Base-by-base conservation (phyloP, 2,113 vertebrate genomes). In the Etia nguti region DNA sequence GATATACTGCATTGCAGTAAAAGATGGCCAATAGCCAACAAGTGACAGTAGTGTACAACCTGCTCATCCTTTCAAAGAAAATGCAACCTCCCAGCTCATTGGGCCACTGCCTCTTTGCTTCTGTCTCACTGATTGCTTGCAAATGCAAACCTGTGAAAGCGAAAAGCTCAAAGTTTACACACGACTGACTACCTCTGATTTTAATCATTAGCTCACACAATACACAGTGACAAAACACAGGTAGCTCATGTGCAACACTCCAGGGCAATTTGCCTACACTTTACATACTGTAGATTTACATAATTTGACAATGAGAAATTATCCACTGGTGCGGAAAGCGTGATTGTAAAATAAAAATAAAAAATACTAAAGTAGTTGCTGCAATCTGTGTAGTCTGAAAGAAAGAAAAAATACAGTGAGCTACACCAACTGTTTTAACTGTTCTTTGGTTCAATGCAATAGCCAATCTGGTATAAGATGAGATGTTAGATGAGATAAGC, bases 1-100 rank as follows among this genome's bases (percentile, higher is more conserved):
- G 82, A 94, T 81, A 18, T 75, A 80, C 92, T 93, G 93, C 92
- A 95, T 60, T 94, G 94, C 94, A 93, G 94, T 90, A 87, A 90
- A 87, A 60, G 68, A 90, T 91, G 89, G 88, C 90, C 91, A 77
- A 85, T 88, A 68, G 89, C 90, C 94, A 93, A 75, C 75, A 82
- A 89, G 87, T 90, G 91, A 90, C 88, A 90, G 68, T 43, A 48
- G 54, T 86, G 68, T 82, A 83, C 81, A 87, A 87, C 83, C 57
- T 50, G 57, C 34, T 87, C 89, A 86, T 91, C 73, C 50, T 34
- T 83, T 92, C 57, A 86, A 65, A 83, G 22, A 85, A 84, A 90
- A 81, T 60, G 89, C 54, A 81, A 83, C 83, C 75, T 79, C 20
- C 54, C 26, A 60, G 82, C n/a, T 88, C 8, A 50, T 16, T 29